phyloP scores from a whole-genome alignment of 1,140 invertebrate species.

The Manduca sexta region DNA sequence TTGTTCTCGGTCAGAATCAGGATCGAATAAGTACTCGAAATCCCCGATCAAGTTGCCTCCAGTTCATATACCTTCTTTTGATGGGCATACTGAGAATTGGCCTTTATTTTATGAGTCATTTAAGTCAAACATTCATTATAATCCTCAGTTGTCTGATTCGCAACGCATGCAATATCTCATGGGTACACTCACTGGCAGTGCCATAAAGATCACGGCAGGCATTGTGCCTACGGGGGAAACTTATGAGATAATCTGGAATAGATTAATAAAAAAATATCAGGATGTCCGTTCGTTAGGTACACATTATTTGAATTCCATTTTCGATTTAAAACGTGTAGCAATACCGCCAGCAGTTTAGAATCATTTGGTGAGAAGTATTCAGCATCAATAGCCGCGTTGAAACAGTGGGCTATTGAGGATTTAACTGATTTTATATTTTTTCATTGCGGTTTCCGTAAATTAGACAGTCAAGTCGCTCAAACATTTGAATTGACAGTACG shows the following conservation, averaged over 20 bases:
- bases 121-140: too few relatives aligned
- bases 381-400: conserved; percentile 6
- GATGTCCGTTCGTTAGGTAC: neutral
- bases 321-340: neutral
- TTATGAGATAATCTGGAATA: neutral
- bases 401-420: conserved; percentile 3
- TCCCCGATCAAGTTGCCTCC: too few relatives aligned
- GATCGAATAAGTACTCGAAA: too few relatives aligned
- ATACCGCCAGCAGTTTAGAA: neutral
- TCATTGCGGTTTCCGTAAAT: conserved; percentile 1
- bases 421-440: conserved; percentile 8
- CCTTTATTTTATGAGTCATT: too few relatives aligned
- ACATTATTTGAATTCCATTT: neutral
- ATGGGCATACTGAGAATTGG: too few relatives aligned
- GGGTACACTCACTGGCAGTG: neutral
- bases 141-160: too few relatives aligned
- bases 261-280: neutral
- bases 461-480: too few relatives aligned
- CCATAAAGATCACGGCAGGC: neutral
- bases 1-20: too few relatives aligned
- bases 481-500: conserved; percentile 1
- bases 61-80: too few relatives aligned
- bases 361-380: conserved; percentile 9
- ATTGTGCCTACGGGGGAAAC: neutral
- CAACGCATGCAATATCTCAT: too few relatives aligned